Evolutionary conservation across 2,797 vertebrate species (phyloP).

Genomic region (Euthynnus affinis): DNA sequence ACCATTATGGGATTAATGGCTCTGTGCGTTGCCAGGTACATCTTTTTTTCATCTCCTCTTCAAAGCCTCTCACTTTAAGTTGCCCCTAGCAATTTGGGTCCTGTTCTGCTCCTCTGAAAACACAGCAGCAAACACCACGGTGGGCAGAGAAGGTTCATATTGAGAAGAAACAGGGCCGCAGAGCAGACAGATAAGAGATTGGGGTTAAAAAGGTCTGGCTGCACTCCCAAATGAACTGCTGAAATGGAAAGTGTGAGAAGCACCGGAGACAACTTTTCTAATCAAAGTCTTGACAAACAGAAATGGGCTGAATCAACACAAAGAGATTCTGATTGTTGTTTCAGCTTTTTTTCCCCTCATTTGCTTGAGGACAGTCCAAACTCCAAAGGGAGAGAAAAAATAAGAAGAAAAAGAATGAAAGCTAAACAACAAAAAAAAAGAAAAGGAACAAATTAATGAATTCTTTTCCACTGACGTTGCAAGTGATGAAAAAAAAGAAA

Average conservation of each 20-base stretch:
- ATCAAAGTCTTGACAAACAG: conserved; percentile 55
- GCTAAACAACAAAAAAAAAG: conserved; percentile 27
- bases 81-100: conserved; percentile 72
- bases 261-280: conserved; percentile 53
- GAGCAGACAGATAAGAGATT: conserved; percentile 71
- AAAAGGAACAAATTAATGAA: conserved; percentile 34
- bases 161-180: conserved; percentile 58
- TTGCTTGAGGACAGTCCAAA: conserved; percentile 44
- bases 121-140: conserved; percentile 50
- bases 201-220: conserved; percentile 47
- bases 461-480: conserved; percentile 55
- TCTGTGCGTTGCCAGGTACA: conserved; percentile 76
- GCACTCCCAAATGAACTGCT: conserved; percentile 49
- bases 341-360: conserved; percentile 37
- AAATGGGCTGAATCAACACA: conserved; percentile 64
- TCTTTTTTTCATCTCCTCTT: conserved; percentile 68
- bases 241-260: conserved; percentile 57
- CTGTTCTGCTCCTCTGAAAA: conserved; percentile 67
- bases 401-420: conserved; percentile 22
- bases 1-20: conserved; percentile 84
- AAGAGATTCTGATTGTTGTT: conserved; percentile 64
- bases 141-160: conserved; percentile 23
- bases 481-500: conserved; percentile 15
- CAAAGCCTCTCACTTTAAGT: conserved; percentile 76
- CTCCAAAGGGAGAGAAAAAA: conserved; percentile 34